These are phyloP conservation scores for Agrenia bidenticulata DNA, from an alignment of 2,888 invertebrate genomes.

Conservation along the genomic window DNA sequence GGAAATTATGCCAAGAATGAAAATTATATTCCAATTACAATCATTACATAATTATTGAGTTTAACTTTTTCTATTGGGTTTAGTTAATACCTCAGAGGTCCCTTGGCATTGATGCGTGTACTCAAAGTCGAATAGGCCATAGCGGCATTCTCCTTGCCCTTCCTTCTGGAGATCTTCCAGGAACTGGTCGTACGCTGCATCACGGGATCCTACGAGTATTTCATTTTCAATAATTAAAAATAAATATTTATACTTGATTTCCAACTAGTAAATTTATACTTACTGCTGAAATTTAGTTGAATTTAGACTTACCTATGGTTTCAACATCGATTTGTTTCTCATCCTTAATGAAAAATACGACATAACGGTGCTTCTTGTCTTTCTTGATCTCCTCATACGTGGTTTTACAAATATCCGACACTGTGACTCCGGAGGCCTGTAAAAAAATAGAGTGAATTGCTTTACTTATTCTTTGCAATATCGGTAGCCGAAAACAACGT, in stretches of 20 bases:
- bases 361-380: slow-evolving; percentile 95
- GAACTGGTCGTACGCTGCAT: slow-evolving; percentile 91
- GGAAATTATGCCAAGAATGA: slow-evolving; percentile 11
- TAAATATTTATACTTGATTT: too few relatives aligned
- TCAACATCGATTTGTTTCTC: slow-evolving; percentile 96
- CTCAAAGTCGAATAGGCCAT: slow-evolving; percentile 96
- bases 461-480: too few relatives aligned
- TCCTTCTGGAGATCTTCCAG: slow-evolving; percentile 87
- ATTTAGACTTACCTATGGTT: slow-evolving; percentile 67
- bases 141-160: slow-evolving; percentile 94
- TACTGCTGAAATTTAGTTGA: background rate
- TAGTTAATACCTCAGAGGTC: slow-evolving; percentile 72
- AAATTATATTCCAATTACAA: background rate
- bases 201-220: slow-evolving; percentile 64
- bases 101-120: slow-evolving; percentile 97
- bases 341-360: slow-evolving; percentile 93
- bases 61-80: background rate
- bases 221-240: background rate
- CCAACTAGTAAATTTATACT: too few relatives aligned
- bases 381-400: slow-evolving; percentile 97
- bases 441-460: slow-evolving; percentile 42
- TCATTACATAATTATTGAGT: background rate
- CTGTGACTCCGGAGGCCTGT: slow-evolving; percentile 93
- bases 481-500: too few relatives aligned
- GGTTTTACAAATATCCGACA: slow-evolving; percentile 90